Evolutionary conservation across 2,113 vertebrate species (phyloP).

Genomic region (Fregetta grallaria): DNA sequence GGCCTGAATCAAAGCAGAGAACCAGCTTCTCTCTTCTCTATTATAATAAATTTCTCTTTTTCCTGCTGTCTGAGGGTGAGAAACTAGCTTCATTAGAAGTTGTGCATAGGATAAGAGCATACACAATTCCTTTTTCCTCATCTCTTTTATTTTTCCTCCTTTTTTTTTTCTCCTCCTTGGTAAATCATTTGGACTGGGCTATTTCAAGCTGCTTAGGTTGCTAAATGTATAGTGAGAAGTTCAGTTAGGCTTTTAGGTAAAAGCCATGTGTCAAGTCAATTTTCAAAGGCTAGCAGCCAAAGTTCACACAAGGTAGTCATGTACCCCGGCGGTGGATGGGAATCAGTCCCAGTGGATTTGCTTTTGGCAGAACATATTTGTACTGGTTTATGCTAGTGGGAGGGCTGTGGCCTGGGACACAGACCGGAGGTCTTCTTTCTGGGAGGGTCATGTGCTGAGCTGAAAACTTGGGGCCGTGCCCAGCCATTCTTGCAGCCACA

Average conservation of each 20-base stretch:
- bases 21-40: not conserved
- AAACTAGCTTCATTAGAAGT: not conserved
- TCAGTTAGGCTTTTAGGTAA: not conserved
- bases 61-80: not conserved
- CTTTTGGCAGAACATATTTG: not conserved
- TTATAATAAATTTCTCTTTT: not conserved
- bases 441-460: conserved; percentile 29
- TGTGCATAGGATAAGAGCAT: not conserved
- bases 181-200: not conserved
- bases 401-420: conserved; percentile 22
- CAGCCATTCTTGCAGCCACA: conserved; percentile 38
- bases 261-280: not conserved
- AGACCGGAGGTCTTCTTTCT: conserved; percentile 33
- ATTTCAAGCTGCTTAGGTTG: not conserved
- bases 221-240: not conserved
- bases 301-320: conserved; percentile 10
- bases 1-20: not conserved
- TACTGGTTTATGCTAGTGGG: not conserved
- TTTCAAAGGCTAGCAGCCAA: conserved; percentile 13
- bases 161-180: not conserved
- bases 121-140: not conserved
- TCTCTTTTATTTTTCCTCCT: not conserved
- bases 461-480: conserved; percentile 16
- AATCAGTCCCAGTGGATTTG: not conserved
- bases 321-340: not conserved